Evolutionary conservation across 2,113 vertebrate species (phyloP), one percentile per base, ranked within the genome.

Genomic region (Struthidea cinerea): DNA sequence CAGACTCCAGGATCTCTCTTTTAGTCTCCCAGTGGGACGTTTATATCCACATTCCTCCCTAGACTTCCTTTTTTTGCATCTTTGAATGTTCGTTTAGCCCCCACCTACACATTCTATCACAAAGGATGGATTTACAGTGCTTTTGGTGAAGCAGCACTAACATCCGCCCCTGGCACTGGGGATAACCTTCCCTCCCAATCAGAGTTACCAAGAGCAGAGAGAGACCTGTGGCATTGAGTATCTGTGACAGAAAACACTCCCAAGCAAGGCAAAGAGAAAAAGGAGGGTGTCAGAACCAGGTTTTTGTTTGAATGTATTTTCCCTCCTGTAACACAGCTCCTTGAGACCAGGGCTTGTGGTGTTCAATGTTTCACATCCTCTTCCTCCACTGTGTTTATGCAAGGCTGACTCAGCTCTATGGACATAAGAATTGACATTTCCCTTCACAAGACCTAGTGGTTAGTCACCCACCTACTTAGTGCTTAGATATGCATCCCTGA

Each of bases 311-410:
- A 74, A 70, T n/a, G 17, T 12, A 14, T 85, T 88, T 95, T 80
- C 35, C 16, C 80, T 71, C 65, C 55, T 67, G 11, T 60, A 69
- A 67, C 7, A 42, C 9, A 65, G 2, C 23, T 46, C 33, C 44
- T 23, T 10, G 2, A 70, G 24, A 76, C 20, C 16, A 39, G 16
- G 16, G 15, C 37, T 81, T 27, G 42, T 63, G 86, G 12, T 15
- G 56, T 28, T 52, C 1, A 0, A 2, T 17, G 22, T 60, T 41
- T 37, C 1, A 0, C 52, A 74, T 52, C 50, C 19, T 71, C 30
- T 90, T 85, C 39, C 57, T 53, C 37, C 2, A 1, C 6, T 8
- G 15, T 77, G 47, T 56, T 84, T 71, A 10, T 7, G 18, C 32
- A 89, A 39, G 15, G 9, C 35, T 80, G 27, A 4, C 33, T 46